Evolutionary conservation across 2,797 vertebrate species (phyloP).

Genomic region (Gallirallus australis): DNA sequence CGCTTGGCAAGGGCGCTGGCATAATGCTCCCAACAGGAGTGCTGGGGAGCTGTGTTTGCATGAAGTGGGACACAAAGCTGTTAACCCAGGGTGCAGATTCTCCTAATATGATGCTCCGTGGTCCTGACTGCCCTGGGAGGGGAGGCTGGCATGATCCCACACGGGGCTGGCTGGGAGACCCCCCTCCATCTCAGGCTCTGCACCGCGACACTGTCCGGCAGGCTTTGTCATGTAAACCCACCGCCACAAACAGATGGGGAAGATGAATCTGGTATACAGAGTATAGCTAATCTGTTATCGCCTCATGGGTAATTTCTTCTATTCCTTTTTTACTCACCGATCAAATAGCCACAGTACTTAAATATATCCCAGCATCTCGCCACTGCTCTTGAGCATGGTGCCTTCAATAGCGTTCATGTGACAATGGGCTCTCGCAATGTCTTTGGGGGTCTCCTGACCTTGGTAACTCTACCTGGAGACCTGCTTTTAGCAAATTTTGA

Average conservation of each 20-base stretch:
- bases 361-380: not conserved
- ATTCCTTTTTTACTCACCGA: not conserved
- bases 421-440: not conserved
- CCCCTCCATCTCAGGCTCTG: not conserved
- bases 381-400: not conserved
- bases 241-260: not conserved
- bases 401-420: not conserved
- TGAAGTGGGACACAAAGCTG: not conserved
- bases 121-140: not conserved
- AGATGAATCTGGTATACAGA: not conserved
- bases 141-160: not conserved
- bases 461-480: not conserved
- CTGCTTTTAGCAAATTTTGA: slow-evolving; percentile 39
- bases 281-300: not conserved
- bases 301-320: not conserved
- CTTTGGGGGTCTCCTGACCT: slow-evolving; percentile 8
- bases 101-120: not conserved
- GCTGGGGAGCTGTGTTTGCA: not conserved
- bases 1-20: not conserved
- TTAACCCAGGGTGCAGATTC: not conserved
- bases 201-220: not conserved
- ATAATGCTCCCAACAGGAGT: not conserved
- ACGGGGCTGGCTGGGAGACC: not conserved
- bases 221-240: not conserved
- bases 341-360: not conserved